Percentiles rank a stretch among this genome's conserved stretches.
Conservation (phyloP, 2,888 invertebrate genomes). For the Nemoura dubitans region DNA sequence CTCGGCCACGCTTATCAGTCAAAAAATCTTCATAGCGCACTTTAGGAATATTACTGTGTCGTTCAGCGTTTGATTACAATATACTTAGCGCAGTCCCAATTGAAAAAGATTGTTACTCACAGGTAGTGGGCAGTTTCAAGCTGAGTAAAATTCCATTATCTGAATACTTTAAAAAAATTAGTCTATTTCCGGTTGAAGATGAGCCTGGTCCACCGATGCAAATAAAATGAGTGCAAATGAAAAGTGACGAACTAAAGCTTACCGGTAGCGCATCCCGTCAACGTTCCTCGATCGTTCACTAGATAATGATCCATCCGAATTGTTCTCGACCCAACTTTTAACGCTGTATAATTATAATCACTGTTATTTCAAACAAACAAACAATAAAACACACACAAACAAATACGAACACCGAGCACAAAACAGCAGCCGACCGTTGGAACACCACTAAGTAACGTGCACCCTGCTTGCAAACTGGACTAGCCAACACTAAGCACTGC, state of each 20-base stretch:
- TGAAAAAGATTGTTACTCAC: too few species aligned
- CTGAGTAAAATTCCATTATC: neutral
- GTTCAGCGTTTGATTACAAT: too few species aligned
- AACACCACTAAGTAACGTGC: neutral
- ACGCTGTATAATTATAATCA: neutral
- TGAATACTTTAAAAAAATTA: neutral
- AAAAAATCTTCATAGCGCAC: neutral
- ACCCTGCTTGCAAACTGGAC: neutral
- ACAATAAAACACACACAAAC: neutral
- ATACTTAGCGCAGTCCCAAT: too few species aligned
- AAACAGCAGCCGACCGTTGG: neutral
- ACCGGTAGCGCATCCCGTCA: neutral
- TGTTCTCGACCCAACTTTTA: neutral
- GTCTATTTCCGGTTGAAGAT: neutral
- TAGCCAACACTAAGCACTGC: neutral
- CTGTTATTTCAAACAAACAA: neutral
- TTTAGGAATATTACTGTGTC: neutral
- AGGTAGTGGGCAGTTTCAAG: too few species aligned
- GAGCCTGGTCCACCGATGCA: neutral
- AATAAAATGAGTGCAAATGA: constrained; percentile 9
- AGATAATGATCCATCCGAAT: neutral
- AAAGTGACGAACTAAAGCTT: neutral
- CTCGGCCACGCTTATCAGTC: neutral
- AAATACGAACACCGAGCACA: neutral
- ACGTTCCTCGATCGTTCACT: neutral